Evolutionary conservation across 2,797 vertebrate species (phyloP).

Genomic region (Melopsittacus undulatus): DNA sequence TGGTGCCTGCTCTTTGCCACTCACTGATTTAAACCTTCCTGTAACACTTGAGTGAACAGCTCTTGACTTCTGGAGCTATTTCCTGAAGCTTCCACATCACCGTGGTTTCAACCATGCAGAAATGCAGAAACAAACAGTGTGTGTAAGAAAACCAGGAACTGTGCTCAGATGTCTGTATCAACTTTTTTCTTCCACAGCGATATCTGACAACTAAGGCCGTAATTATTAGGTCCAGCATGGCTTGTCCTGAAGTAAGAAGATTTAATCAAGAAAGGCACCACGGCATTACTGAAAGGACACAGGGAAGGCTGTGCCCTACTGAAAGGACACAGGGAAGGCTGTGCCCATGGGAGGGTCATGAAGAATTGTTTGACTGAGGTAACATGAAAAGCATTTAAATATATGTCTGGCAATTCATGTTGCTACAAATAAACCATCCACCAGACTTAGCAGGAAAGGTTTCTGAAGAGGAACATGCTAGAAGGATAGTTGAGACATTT

Average conservation of each 20-base stretch:
- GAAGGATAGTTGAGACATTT: accelerated
- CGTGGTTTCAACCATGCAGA: neutral
- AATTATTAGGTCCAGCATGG: neutral
- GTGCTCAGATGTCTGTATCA: neutral
- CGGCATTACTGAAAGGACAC: neutral
- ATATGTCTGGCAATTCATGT: neutral
- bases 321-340: neutral
- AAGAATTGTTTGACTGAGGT: neutral
- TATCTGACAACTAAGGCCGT: neutral
- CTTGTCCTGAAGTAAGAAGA: neutral
- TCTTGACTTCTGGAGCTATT: neutral
- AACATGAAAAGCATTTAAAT: neutral
- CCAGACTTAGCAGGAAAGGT: neutral
- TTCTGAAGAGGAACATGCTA: neutral
- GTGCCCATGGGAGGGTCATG: neutral
- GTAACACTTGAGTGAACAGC: neutral
- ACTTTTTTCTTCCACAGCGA: neutral
- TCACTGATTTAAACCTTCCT: neutral
- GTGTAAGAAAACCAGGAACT: neutral
- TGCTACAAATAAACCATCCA: neutral
- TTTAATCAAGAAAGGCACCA: neutral
- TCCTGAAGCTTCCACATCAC: neutral
- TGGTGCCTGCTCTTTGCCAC: neutral
- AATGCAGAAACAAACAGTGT: neutral
- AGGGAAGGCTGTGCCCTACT: neutral